A percentile compares a stretch with the other conserved stretches of the same genome.
These are phyloP conservation scores for Protophormia terraenovae DNA, from an alignment of 2,888 invertebrate species.

Conservation along the genomic window DNA sequence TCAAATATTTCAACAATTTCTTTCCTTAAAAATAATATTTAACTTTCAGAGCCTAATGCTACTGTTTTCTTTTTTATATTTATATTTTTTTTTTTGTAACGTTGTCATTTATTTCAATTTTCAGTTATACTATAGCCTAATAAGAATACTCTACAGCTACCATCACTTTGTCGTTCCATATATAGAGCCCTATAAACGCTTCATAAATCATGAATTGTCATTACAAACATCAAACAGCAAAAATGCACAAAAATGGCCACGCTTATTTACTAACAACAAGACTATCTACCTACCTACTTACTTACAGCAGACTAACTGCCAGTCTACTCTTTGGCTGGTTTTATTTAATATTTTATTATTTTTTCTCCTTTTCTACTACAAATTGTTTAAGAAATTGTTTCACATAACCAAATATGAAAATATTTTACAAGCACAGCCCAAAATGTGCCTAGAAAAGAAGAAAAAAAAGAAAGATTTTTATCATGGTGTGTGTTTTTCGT, in stretches of 20 bases:
- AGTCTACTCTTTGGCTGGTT: neutral
- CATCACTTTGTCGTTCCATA: slow-evolving; percentile 65
- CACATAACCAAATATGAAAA: slow-evolving; percentile 60
- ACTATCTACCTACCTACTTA: neutral
- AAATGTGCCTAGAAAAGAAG: slow-evolving; percentile 43
- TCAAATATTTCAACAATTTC: slow-evolving; percentile 45
- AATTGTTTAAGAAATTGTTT: slow-evolving; percentile 62
- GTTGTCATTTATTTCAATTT: slow-evolving; percentile 33
- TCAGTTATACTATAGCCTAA: slow-evolving; percentile 41
- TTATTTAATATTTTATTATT: neutral
- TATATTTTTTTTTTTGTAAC: neutral
- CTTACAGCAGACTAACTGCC: neutral
- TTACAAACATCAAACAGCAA: slow-evolving; percentile 57
- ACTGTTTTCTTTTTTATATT: neutral
- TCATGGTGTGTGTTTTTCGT: slow-evolving; percentile 9
- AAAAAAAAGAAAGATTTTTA: slow-evolving; percentile 53
- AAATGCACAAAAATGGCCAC: slow-evolving; percentile 55
- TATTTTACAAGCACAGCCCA: slow-evolving; percentile 48
- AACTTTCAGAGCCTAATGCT: neutral
- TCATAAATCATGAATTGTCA: slow-evolving; percentile 68
- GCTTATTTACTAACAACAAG: slow-evolving; percentile 23
- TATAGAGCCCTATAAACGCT: slow-evolving; percentile 68
- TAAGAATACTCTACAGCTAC: slow-evolving; percentile 51
- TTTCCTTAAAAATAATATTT: neutral
- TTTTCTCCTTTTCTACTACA: slow-evolving; percentile 17